Evolutionary conservation across 2,888 invertebrate genomes (phyloP).

Genomic region (Cetonia aurata): DNA sequence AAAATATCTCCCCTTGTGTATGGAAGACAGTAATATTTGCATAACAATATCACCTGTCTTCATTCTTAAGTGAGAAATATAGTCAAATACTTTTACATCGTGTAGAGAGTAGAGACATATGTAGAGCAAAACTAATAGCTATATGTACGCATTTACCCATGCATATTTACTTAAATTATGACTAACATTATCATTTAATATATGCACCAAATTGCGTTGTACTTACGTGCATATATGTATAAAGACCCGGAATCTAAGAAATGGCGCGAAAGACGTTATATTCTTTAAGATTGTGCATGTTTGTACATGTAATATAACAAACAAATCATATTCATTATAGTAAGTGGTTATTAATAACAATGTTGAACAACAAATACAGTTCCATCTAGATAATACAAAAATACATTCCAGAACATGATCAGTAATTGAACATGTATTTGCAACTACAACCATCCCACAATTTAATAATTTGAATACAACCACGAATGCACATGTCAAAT

Average conservation of each 20-base stretch:
- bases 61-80: constrained; percentile 12
- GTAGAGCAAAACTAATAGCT: constrained; percentile 12
- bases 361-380: no score
- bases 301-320: no score
- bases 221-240: not conserved
- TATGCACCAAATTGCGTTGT: not conserved
- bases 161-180: not conserved
- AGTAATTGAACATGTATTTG: no score
- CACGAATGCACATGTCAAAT: no score
- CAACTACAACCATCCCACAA: no score
- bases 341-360: no score
- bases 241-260: not conserved
- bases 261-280: no score
- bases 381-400: no score
- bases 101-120: not conserved
- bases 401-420: no score
- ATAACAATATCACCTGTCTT: constrained; percentile 32
- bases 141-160: not conserved
- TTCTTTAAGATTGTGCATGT: no score
- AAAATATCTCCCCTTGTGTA: constrained; percentile 25
- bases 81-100: constrained; percentile 18
- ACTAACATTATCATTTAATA: not conserved
- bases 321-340: no score
- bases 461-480: no score
- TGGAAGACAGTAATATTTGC: constrained; percentile 23